Percentiles rank a stretch among this genome's conserved stretches.
Conservation (phyloP, 2,888 invertebrate genomes). For the Drosophila stalkeri region DNA sequence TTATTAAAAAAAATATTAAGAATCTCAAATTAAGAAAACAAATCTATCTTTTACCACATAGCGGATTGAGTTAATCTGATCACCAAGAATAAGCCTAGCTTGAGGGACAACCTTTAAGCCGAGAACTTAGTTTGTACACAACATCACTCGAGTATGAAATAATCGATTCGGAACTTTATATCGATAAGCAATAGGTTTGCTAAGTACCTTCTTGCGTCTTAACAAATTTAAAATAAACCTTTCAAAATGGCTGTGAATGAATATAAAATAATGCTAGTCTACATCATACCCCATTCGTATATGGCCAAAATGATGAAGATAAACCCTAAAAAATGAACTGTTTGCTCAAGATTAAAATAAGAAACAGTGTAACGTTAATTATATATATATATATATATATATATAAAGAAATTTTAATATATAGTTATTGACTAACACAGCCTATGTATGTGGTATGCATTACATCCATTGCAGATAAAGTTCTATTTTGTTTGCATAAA, state of each 20-base stretch:
- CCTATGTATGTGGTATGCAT: too few relatives aligned
- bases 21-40: neutral
- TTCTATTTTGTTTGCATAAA: too few relatives aligned
- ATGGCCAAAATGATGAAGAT: neutral
- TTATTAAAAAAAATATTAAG: too few relatives aligned
- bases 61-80: neutral
- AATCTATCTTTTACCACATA: neutral
- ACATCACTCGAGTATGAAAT: neutral
- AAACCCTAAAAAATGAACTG: too few relatives aligned
- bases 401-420: too few relatives aligned
- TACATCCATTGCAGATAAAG: too few relatives aligned
- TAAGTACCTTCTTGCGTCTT: neutral
- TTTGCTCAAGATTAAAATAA: too few relatives aligned
- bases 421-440: too few relatives aligned
- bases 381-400: too few relatives aligned
- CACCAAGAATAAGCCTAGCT: neutral
- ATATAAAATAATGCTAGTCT: neutral
- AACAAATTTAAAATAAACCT: neutral
- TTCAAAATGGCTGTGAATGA: neutral
- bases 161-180: neutral
- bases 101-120: neutral
- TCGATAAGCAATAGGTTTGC: neutral
- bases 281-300: neutral
- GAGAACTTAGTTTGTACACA: neutral
- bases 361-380: too few relatives aligned